Evolutionary conservation across 2,113 vertebrate genomes (phyloP).

Genomic region (Paracanthobrama guichenoti): DNA sequence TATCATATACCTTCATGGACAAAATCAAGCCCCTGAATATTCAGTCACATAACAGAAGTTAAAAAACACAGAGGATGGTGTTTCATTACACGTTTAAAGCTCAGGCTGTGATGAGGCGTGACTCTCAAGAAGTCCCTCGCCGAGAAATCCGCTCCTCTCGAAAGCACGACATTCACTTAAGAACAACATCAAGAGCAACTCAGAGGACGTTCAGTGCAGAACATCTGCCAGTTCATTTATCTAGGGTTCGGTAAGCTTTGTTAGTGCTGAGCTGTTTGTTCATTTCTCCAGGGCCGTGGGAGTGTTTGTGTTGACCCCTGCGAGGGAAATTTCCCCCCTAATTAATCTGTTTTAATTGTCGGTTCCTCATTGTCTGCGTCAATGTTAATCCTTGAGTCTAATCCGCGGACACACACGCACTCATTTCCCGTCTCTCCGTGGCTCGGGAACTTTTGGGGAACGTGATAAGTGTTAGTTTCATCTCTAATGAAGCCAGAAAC

Average conservation of each 20-base stretch:
- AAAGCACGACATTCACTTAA: constrained; percentile 17
- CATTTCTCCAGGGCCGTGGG: constrained; percentile 9
- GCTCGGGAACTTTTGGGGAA: constrained; percentile 18
- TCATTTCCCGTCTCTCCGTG: background rate
- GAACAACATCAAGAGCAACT: constrained; percentile 25
- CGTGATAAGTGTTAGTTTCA: constrained; percentile 33
- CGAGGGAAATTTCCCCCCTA: constrained; percentile 29
- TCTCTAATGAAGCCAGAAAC: constrained; percentile 31
- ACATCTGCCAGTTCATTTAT: constrained; percentile 40
- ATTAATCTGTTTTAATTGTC: constrained; percentile 51
- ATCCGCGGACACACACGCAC: constrained; percentile 43
- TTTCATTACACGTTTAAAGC: background rate
- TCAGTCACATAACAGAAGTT: background rate
- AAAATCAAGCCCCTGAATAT: background rate
- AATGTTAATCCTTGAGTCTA: constrained; percentile 52
- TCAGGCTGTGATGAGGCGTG: background rate
- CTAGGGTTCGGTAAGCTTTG: constrained; percentile 18
- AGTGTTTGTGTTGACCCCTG: constrained; percentile 42
- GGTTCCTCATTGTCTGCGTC: constrained; percentile 40
- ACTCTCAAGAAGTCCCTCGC: constrained; percentile 13
- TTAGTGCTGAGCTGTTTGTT: constrained; percentile 19
- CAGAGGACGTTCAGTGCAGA: constrained; percentile 6
- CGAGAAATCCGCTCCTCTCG: background rate
- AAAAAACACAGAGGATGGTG: background rate
- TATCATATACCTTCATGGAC: background rate